phyloP scores from a whole-genome alignment of 30 jellyfish, hydroid and myxozoan species.

The Mastigias papua region DNA sequence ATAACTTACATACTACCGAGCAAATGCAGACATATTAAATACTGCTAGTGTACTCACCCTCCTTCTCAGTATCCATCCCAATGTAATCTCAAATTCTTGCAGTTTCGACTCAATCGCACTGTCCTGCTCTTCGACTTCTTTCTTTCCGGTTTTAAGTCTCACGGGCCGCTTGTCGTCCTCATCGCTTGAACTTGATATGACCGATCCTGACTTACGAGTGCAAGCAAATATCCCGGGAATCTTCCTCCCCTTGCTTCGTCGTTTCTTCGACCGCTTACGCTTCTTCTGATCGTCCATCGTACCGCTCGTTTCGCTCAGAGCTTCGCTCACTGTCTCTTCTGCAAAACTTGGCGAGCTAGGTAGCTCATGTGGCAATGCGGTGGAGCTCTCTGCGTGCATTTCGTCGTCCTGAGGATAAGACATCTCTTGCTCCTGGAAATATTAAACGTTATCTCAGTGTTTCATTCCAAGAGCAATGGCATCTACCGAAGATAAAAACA shows the following conservation, averaged over 20 bases:
- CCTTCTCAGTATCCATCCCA: slow-evolving; percentile 72
- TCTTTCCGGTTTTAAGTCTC: slow-evolving; percentile 14
- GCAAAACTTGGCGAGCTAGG: slow-evolving; percentile 52
- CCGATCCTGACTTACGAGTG: slow-evolving; percentile 63
- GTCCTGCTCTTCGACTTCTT: background rate
- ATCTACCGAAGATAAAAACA: no score
- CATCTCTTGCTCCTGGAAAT: background rate
- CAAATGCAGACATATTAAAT: background rate
- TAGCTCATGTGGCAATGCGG: slow-evolving; percentile 27
- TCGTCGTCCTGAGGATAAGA: background rate
- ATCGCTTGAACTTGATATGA: slow-evolving; percentile 65
- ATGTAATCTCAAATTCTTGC: slow-evolving; percentile 77
- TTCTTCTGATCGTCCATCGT: slow-evolving; percentile 55
- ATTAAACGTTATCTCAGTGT: background rate
- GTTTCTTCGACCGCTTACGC: slow-evolving; percentile 28
- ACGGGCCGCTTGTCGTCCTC: slow-evolving; percentile 71
- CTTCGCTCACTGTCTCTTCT: slow-evolving; percentile 47
- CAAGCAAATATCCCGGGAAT: slow-evolving; percentile 69
- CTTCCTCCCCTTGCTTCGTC: slow-evolving; percentile 58
- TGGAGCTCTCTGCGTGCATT: slow-evolving; percentile 31
- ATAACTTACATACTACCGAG: background rate
- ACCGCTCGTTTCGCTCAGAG: slow-evolving; percentile 55
- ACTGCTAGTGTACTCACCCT: slow-evolving; percentile 36
- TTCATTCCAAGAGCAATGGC: background rate
- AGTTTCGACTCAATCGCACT: slow-evolving; percentile 58